A percentile compares a stretch with the other conserved stretches of the same genome.
phyloP scores from a whole-genome alignment of 2,888 invertebrate genomes.

The Coelogynopora nodosa region DNA sequence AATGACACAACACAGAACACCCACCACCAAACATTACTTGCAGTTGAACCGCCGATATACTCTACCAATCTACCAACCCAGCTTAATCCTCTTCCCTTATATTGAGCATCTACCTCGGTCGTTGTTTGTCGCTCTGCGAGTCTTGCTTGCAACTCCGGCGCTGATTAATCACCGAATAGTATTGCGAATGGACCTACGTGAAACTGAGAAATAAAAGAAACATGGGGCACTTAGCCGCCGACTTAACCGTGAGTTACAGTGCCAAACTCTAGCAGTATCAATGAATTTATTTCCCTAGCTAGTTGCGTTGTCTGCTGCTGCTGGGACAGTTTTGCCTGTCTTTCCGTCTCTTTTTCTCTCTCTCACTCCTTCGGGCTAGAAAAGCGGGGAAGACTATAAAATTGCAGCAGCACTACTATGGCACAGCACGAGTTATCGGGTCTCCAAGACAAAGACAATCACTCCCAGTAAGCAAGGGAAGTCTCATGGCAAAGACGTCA shows the following conservation, averaged over 20 bases:
- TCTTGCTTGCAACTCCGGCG: not conserved
- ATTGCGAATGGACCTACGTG: not conserved
- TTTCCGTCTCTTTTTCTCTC: not conserved
- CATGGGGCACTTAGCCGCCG: conserved; percentile 5
- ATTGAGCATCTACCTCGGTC: not conserved
- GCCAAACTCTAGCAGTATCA: not conserved
- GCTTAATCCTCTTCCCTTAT: not conserved
- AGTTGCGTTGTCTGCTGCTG: not conserved
- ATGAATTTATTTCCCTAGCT: conserved; percentile 5
- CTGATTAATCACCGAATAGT: conserved; percentile 20
- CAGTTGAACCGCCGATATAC: not conserved
- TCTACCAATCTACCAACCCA: not conserved
- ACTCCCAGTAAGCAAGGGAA: not conserved
- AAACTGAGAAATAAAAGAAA: conserved; percentile 15
- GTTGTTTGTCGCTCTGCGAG: not conserved
- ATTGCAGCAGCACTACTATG: not conserved
- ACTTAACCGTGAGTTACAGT: conserved; percentile 22
- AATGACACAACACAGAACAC: not conserved
- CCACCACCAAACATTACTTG: not conserved
- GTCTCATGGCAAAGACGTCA: not conserved
- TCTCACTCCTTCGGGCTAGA: not conserved
- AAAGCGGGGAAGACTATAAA: not conserved
- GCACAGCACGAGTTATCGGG: conserved; percentile 12
- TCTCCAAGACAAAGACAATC: conserved; percentile 24
- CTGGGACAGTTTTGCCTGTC: not conserved